Conservation (phyloP, 37 sponge, comb jelly and placozoan species). For the Spongia lamella region DNA sequence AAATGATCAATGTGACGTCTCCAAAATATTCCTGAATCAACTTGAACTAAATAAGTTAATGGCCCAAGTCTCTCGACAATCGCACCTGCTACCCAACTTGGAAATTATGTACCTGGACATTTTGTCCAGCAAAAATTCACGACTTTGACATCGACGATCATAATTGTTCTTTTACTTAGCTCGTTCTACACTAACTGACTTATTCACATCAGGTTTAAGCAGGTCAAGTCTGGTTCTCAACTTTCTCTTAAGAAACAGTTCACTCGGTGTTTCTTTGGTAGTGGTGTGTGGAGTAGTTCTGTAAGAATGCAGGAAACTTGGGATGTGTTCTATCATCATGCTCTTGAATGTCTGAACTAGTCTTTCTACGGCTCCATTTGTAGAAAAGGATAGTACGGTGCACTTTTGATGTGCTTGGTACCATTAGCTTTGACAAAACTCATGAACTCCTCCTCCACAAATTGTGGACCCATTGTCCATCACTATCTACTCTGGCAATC, state of each 20-base stretch:
- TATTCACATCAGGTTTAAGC: constrained; percentile 21
- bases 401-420: constrained; percentile 34
- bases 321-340: constrained; percentile 14
- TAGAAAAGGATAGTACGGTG: constrained; percentile 52
- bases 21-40: too few relatives aligned
- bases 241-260: constrained; percentile 18
- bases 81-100: too few relatives aligned
- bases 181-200: constrained; percentile 7
- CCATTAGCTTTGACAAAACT: constrained; percentile 42
- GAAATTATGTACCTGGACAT: too few relatives aligned
- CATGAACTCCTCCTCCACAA: constrained; percentile 37
- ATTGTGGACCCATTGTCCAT: constrained; percentile 58
- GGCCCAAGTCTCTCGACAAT: too few relatives aligned
- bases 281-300: constrained; percentile 37
- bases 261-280: constrained; percentile 34
- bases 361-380: constrained; percentile 42
- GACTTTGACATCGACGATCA: too few relatives aligned
- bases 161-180: constrained; percentile 27
- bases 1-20: too few relatives aligned
- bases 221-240: constrained; percentile 24
- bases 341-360: constrained; percentile 44
- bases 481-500: constrained; percentile 41
- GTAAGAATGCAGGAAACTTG: constrained; percentile 33
- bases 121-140: too few relatives aligned
- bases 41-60: too few relatives aligned